These are phyloP conservation scores for Nyctalus aviator DNA, from an alignment of 2,797 vertebrate genomes.

Conservation along the genomic window DNA sequence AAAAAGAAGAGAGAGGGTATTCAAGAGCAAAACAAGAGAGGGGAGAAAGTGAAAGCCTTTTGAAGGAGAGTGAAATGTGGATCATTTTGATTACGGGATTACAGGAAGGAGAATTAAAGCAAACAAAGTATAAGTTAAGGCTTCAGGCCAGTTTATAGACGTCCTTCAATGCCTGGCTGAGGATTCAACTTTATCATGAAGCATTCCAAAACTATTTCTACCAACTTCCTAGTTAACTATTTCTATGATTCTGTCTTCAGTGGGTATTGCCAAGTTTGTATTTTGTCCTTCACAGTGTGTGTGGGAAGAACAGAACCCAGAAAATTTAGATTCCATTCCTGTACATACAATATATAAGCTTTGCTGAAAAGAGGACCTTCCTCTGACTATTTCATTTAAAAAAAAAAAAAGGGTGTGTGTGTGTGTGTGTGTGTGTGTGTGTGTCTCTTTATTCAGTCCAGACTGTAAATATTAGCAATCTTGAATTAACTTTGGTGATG, in stretches of 20 bases:
- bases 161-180: not conserved
- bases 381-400: not conserved
- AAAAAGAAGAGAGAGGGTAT: not conserved
- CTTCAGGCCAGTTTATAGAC: not conserved
- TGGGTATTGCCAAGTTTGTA: conserved; percentile 37
- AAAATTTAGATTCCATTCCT: not conserved
- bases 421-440: no score
- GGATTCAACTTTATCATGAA: not conserved
- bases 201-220: not conserved
- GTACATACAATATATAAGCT: not conserved
- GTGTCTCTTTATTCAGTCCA: not conserved
- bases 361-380: not conserved
- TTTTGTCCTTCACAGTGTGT: not conserved
- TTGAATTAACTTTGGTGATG: not conserved
- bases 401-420: no score
- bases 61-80: not conserved
- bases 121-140: not conserved
- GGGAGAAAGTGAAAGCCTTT: not conserved
- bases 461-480: not conserved
- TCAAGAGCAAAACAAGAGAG: not conserved
- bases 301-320: not conserved
- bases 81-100: not conserved
- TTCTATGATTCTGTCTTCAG: not conserved
- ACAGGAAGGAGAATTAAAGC: not conserved
- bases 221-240: not conserved